Conservation (phyloP, 2,797 vertebrate species). For the Pogoniulus pusillus region DNA sequence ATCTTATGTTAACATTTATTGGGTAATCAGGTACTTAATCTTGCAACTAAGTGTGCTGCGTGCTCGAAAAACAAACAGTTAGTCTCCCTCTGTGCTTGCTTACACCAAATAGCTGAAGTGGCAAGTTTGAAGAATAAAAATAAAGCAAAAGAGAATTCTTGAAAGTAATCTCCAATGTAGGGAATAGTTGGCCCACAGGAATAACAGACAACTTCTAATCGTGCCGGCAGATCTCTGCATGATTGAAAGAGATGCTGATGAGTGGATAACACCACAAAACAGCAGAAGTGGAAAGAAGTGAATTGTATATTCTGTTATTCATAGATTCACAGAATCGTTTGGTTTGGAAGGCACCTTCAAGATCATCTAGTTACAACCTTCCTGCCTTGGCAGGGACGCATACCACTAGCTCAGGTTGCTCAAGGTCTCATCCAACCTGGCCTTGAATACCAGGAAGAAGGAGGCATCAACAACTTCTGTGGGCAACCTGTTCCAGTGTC, state of each 20-base stretch:
- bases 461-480: too few relatives aligned
- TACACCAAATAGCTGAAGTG: neutral
- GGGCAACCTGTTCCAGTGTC: too few relatives aligned
- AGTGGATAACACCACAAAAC: neutral
- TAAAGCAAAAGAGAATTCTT: neutral
- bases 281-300: neutral
- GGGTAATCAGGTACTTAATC: conserved; percentile 43
- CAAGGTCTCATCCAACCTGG: too few relatives aligned
- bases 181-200: neutral
- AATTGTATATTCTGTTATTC: neutral
- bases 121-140: conserved; percentile 17
- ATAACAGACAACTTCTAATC: neutral
- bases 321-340: too few relatives aligned
- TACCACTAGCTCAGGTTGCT: too few relatives aligned
- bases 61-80: conserved; percentile 12
- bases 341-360: too few relatives aligned
- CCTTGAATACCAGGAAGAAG: too few relatives aligned
- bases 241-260: neutral
- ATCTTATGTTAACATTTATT: conserved; percentile 30
- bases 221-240: neutral
- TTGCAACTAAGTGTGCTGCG: conserved; percentile 37
- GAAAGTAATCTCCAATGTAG: neutral
- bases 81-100: neutral
- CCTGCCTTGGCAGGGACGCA: too few relatives aligned
- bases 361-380: too few relatives aligned